Percentiles rank a stretch among this genome's conserved stretches.
Evolutionary conservation across 2,113 vertebrate species (phyloP).

Genomic region (Ophiodon elongatus): DNA sequence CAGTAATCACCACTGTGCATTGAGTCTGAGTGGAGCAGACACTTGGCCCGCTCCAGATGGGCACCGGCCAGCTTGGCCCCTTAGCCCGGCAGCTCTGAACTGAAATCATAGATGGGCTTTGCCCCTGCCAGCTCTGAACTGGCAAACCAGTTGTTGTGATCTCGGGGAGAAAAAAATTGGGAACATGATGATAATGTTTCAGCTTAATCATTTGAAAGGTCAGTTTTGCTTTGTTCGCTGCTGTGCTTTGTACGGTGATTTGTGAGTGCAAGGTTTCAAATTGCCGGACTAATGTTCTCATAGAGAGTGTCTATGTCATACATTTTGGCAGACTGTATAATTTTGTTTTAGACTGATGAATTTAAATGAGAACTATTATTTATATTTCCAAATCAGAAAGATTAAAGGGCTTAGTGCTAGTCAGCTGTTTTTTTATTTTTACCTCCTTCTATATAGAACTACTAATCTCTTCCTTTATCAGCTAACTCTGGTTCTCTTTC

Average conservation of each 20-base stretch:
- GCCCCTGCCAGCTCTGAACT: constrained; percentile 84
- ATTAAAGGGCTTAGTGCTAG: constrained; percentile 59
- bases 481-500: constrained; percentile 51
- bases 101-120: constrained; percentile 86
- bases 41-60: constrained; percentile 86
- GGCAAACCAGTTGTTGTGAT: constrained; percentile 86
- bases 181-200: constrained; percentile 81
- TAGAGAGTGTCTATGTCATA: constrained; percentile 59
- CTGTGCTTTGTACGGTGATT: constrained; percentile 73
- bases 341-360: constrained; percentile 70
- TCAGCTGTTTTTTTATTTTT: constrained; percentile 70
- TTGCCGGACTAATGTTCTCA: constrained; percentile 73
- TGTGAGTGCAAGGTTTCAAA: constrained; percentile 74
- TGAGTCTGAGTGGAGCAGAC: constrained; percentile 86
- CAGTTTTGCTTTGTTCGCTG: constrained; percentile 79
- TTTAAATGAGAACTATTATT: constrained; percentile 63
- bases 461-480: constrained; percentile 57
- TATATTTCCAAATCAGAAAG: constrained; percentile 58
- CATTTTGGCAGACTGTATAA: constrained; percentile 66
- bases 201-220: constrained; percentile 83
- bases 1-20: constrained; percentile 87
- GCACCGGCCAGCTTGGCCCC: constrained; percentile 87
- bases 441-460: constrained; percentile 43
- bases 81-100: constrained; percentile 77
- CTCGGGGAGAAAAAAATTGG: constrained; percentile 51